Evolutionary conservation across 2,888 invertebrate genomes (phyloP).

Genomic region (Conistra vaccinii): DNA sequence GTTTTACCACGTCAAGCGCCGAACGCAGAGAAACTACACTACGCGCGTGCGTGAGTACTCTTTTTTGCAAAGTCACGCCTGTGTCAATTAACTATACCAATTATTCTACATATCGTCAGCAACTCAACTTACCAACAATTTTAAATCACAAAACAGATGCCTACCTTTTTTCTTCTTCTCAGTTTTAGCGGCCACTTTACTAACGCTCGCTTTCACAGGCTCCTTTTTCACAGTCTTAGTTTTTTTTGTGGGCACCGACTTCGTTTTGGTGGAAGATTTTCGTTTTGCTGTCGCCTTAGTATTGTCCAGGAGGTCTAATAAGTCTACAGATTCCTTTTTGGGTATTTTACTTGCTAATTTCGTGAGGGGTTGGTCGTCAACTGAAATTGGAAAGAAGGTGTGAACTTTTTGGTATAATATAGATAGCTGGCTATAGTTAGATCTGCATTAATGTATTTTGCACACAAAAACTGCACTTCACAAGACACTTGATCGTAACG

Average conservation of each 20-base stretch:
- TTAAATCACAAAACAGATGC: conserved; percentile 64
- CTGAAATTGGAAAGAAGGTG: conserved; percentile 70
- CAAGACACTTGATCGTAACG: too few species aligned
- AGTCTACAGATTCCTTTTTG: conserved; percentile 83
- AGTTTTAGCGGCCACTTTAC: conserved; percentile 76
- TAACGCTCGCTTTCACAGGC: conserved; percentile 74
- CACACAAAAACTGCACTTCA: too few species aligned
- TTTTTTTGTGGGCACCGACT: conserved; percentile 79
- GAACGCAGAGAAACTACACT: too few species aligned
- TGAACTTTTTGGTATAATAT: neutral
- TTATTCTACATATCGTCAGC: conserved; percentile 63
- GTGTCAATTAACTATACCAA: too few species aligned
- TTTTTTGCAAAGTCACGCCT: too few species aligned
- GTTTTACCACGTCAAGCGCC: too few species aligned
- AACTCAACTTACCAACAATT: conserved; percentile 67
- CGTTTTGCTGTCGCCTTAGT: conserved; percentile 80
- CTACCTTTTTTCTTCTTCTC: conserved; percentile 89
- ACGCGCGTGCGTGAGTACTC: too few species aligned
- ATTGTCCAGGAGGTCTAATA: conserved; percentile 80
- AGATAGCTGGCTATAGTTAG: neutral
- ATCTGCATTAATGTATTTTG: too few species aligned
- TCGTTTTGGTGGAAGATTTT: conserved; percentile 79
- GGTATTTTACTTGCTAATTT: conserved; percentile 83
- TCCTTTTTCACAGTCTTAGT: conserved; percentile 77
- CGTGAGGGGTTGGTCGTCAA: conserved; percentile 85